phyloP scores from a whole-genome alignment of 2,888 invertebrate genomes.

The Perithous albicinctus region DNA sequence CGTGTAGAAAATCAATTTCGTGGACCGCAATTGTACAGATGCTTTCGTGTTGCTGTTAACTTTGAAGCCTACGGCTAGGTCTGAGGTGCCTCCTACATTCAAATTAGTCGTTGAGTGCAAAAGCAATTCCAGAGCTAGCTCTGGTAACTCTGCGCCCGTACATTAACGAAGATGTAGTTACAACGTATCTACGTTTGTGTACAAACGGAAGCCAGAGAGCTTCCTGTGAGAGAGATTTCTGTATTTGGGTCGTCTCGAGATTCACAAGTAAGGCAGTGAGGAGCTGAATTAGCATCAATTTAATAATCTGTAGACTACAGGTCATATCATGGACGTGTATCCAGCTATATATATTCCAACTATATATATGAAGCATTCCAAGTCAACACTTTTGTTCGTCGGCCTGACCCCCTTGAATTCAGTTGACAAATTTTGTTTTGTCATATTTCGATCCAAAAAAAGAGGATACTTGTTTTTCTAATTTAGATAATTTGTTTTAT shows the following conservation, averaged over 20 bases:
- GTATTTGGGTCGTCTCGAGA: conserved; percentile 52
- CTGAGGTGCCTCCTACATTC: conserved; percentile 14
- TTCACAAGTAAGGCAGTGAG: conserved; percentile 11
- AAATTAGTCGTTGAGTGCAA: conserved; percentile 41
- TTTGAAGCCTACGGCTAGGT: background rate
- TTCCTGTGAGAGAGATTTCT: conserved; percentile 41
- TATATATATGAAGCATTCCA: too few relatives aligned
- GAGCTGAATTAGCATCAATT: conserved; percentile 39
- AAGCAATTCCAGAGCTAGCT: conserved; percentile 50
- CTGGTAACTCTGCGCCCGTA: conserved; percentile 26
- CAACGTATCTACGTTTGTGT: conserved; percentile 27
- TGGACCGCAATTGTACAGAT: conserved; percentile 9
- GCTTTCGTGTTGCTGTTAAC: conserved; percentile 25
- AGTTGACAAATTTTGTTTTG: too few relatives aligned
- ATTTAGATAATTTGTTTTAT: too few relatives aligned
- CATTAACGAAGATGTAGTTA: conserved; percentile 20
- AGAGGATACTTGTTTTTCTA: too few relatives aligned
- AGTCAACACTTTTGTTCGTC: too few relatives aligned
- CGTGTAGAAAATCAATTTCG: background rate
- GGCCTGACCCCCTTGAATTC: too few relatives aligned
- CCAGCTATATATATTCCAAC: background rate
- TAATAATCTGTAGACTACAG: conserved; percentile 33
- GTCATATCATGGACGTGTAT: background rate
- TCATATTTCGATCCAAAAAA: too few relatives aligned
- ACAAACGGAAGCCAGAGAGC: conserved; percentile 24